Percentiles rank a stretch among this genome's conserved stretches.
Conservation (phyloP, 2,888 invertebrate genomes). For the Antheraea yamamai region DNA sequence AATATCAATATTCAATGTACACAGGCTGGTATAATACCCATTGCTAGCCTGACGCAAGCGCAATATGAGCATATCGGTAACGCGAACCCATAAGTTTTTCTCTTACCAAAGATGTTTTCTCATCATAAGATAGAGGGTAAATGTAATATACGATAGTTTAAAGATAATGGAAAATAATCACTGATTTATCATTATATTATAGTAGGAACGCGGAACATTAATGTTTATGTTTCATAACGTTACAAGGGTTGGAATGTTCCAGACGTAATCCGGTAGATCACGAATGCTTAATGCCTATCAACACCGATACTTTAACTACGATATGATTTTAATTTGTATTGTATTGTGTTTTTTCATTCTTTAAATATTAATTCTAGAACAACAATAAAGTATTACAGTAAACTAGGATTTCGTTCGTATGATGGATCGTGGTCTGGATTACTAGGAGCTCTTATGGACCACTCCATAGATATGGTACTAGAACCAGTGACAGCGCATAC, state of each 20-base stretch:
- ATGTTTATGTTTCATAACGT: not conserved
- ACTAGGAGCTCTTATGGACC: conserved; percentile 80
- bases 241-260: not conserved
- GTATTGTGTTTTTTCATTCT: not conserved
- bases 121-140: no score
- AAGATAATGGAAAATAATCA: no score
- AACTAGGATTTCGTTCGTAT: conserved; percentile 71
- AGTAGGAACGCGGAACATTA: not conserved
- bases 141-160: no score
- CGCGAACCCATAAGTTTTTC: no score
- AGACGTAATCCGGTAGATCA: not conserved
- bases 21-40: no score
- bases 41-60: no score
- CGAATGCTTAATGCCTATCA: not conserved
- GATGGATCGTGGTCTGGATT: conserved; percentile 84
- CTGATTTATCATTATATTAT: no score
- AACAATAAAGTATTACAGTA: conserved; percentile 57
- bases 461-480: conserved; percentile 81
- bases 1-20: no score
- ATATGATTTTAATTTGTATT: not conserved
- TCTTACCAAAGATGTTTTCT: no score
- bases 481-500: conserved; percentile 82
- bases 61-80: no score
- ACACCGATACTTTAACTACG: not conserved
- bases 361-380: conserved; percentile 39